These are phyloP conservation scores for Muricea muricata DNA, from an alignment of 92 coral and sea anemone species.

Conservation along the genomic window DNA sequence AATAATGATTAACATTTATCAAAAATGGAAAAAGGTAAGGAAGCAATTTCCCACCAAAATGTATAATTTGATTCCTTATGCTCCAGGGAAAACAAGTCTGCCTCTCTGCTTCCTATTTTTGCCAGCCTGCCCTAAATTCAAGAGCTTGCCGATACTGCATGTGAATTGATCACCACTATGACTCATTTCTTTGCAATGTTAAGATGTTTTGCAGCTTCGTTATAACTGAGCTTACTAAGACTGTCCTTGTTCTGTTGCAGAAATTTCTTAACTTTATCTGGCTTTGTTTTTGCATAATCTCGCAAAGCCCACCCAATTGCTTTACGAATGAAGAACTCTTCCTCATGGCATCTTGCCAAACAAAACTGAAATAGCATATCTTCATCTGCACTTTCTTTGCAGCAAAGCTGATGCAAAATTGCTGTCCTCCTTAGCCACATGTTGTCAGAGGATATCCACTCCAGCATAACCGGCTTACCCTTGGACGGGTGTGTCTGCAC, in stretches of 20 bases:
- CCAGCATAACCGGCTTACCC: constrained; percentile 78
- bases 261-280: constrained; percentile 71
- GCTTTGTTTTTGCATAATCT: constrained; percentile 70
- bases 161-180: no score
- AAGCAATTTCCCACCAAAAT: no score
- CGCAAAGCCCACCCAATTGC: constrained; percentile 98
- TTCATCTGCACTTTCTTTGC: constrained; percentile 79
- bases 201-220: constrained; percentile 86
- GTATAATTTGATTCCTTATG: no score
- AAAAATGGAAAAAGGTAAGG: no score
- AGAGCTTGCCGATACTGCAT: no score
- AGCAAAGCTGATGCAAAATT: constrained; percentile 82
- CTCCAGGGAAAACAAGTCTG: no score
- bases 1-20: no score
- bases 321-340: constrained; percentile 94
- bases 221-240: constrained; percentile 81
- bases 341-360: constrained; percentile 74
- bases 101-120: no score
- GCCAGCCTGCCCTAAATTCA: no score
- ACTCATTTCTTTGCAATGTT: constrained; percentile 28
- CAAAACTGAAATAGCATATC: constrained; percentile 83
- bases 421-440: constrained; percentile 98
- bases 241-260: constrained; percentile 68
- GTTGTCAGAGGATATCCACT: constrained; percentile 90
- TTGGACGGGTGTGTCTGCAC: constrained; percentile 73